These are phyloP conservation scores for Sminthurinus signatus DNA, from an alignment of 1,140 invertebrate species.

Conservation along the genomic window DNA sequence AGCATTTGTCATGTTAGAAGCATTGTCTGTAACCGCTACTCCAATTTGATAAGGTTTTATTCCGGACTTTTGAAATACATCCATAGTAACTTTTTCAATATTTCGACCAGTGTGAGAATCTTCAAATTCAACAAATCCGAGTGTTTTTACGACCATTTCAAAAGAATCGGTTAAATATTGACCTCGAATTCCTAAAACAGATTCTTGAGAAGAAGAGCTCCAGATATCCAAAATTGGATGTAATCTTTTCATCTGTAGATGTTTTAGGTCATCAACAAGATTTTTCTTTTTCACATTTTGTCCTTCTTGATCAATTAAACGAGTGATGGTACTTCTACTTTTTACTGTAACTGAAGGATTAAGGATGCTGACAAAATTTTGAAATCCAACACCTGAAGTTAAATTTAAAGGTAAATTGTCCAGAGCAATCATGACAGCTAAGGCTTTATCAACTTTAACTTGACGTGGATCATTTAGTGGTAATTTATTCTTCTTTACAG, in stretches of 20 bases:
- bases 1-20: conserved; percentile 1
- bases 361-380: neutral
- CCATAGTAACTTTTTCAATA: neutral
- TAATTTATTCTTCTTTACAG: neutral
- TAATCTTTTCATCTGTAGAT: neutral
- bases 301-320: neutral
- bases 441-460: neutral
- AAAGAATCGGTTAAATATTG: neutral
- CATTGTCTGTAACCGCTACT: neutral
- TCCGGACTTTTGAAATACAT: neutral
- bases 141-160: neutral
- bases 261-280: neutral
- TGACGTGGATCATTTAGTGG: neutral
- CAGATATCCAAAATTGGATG: conserved; percentile 4
- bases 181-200: neutral
- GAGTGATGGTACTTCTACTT: neutral
- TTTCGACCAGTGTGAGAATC: neutral
- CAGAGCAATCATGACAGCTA: neutral
- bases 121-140: neutral
- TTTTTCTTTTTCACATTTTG: neutral
- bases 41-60: neutral
- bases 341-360: neutral
- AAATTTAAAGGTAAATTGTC: neutral
- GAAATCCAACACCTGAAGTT: neutral
- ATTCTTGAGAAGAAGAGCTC: neutral